phyloP scores from a whole-genome alignment of 2,888 invertebrate species.

The Hirtodrosophila histrioides region DNA sequence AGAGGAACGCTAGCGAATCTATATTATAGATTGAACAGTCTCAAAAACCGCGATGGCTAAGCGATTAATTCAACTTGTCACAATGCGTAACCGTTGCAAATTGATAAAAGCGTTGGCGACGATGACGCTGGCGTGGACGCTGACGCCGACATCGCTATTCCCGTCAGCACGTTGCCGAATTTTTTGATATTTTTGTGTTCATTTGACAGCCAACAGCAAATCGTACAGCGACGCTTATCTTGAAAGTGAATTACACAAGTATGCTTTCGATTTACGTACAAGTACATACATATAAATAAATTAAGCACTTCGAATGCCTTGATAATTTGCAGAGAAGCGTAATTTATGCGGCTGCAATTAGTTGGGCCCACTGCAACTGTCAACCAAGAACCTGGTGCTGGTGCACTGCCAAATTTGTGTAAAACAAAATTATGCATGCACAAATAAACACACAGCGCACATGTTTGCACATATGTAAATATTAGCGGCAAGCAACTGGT shows the following conservation, averaged over 20 bases:
- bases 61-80: slow-evolving; percentile 73
- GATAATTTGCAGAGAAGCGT: slow-evolving; percentile 37
- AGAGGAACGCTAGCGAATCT: not conserved
- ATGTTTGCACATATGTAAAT: slow-evolving; percentile 5
- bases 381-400: slow-evolving; percentile 50
- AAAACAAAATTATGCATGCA: slow-evolving; percentile 18
- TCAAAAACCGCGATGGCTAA: slow-evolving; percentile 39
- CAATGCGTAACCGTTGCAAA: slow-evolving; percentile 52
- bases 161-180: slow-evolving; percentile 40
- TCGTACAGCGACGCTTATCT: slow-evolving; percentile 62
- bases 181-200: slow-evolving; percentile 41
- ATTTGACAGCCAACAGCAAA: slow-evolving; percentile 42
- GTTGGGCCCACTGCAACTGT: slow-evolving; percentile 50
- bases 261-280: not conserved
- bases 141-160: slow-evolving; percentile 13
- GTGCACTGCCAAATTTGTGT: slow-evolving; percentile 59
- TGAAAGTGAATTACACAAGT: slow-evolving; percentile 26
- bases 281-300: slow-evolving; percentile 6
- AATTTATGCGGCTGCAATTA: slow-evolving; percentile 63
- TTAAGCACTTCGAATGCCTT: slow-evolving; percentile 32
- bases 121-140: slow-evolving; percentile 19
- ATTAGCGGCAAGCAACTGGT: slow-evolving; percentile 51
- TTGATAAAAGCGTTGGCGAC: slow-evolving; percentile 60
- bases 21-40: not conserved
- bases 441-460: slow-evolving; percentile 6